Conservation (phyloP, 1,140 invertebrate genomes). For the Saxidomus purpurata region DNA sequence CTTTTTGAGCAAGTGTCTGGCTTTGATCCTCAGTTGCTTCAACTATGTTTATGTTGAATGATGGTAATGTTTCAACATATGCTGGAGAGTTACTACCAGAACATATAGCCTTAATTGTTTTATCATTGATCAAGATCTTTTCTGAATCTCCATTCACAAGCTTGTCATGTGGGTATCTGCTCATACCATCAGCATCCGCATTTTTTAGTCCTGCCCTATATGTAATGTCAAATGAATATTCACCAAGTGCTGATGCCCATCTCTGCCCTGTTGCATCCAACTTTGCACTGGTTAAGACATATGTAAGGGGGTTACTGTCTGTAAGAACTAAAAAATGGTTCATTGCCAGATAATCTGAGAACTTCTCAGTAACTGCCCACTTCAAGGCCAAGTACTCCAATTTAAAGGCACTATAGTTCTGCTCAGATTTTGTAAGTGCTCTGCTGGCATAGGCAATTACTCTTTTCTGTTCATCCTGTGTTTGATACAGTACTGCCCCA, state of each 20-base stretch:
- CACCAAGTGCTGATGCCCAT: background rate
- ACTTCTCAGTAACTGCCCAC: background rate
- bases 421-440: too few species aligned
- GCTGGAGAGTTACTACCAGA: background rate
- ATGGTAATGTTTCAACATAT: conserved; percentile 5
- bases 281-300: background rate
- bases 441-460: too few species aligned
- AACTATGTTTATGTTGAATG: background rate
- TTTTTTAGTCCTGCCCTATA: too few species aligned
- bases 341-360: background rate
- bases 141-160: background rate
- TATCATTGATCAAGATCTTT: background rate
- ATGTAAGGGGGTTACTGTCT: background rate
- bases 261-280: background rate
- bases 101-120: background rate
- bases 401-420: too few species aligned
- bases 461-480: too few species aligned
- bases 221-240: too few species aligned
- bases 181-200: background rate
- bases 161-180: background rate
- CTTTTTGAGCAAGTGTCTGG: background rate
- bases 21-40: background rate
- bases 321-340: background rate
- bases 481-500: too few species aligned
- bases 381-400: background rate